A percentile compares a stretch with the other conserved stretches of the same genome.
phyloP scores from a whole-genome alignment of 2,888 invertebrate species.

The Bibio marci region DNA sequence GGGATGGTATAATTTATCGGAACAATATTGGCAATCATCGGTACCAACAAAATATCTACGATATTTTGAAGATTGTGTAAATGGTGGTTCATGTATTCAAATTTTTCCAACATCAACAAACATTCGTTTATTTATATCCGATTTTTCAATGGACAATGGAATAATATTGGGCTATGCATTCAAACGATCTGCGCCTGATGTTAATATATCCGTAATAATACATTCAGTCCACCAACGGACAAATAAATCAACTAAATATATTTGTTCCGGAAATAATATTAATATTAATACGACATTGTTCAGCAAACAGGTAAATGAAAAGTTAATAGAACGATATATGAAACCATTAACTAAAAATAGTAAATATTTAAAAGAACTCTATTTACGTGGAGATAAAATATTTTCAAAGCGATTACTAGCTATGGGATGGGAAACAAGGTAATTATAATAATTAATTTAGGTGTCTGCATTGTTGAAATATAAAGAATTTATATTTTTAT shows the following conservation, averaged over 20 bases:
- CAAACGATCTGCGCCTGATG: constrained; percentile 8
- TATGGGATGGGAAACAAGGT: constrained; percentile 7
- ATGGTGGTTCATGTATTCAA: constrained; percentile 35
- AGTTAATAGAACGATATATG: neutral
- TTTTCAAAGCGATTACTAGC: constrained; percentile 1
- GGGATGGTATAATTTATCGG: constrained; percentile 43
- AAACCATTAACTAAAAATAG: neutral
- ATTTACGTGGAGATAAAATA: constrained; percentile 1
- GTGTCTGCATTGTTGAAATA: too few relatives aligned
- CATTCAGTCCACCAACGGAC: too few relatives aligned
- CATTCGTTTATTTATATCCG: constrained; percentile 22
- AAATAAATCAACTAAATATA: too few relatives aligned
- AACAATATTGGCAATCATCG: constrained; percentile 40
- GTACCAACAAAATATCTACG: constrained; percentile 16
- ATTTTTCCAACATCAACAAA: constrained; percentile 27
- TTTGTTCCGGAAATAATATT: too few relatives aligned
- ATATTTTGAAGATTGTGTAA: constrained; percentile 31
- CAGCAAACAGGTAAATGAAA: too few relatives aligned
- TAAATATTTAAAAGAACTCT: neutral
- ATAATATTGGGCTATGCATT: constrained; percentile 23
- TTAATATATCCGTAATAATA: constrained; percentile 1
- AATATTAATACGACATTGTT: too few relatives aligned
- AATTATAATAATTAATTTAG: too few relatives aligned
- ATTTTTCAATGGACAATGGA: constrained; percentile 18
- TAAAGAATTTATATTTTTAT: too few relatives aligned